A percentile compares a stretch with the other conserved stretches of the same genome.
These are phyloP conservation scores for Platyura marginata DNA, from an alignment of 1,140 invertebrate species.

Conservation along the genomic window DNA sequence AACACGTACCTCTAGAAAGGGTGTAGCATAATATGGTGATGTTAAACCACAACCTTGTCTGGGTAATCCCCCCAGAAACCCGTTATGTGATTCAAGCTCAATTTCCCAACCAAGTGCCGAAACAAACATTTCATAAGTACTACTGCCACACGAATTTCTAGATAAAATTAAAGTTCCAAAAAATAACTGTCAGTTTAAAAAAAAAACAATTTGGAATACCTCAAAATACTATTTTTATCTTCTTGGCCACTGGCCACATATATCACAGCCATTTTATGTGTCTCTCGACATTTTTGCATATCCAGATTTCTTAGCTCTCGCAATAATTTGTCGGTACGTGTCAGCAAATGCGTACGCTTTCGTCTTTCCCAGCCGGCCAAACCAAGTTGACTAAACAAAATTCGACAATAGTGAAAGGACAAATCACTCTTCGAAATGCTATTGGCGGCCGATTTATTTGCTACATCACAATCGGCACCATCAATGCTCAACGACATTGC, in stretches of 20 bases:
- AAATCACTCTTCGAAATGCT: constrained; percentile 8
- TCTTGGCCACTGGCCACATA: constrained; percentile 95
- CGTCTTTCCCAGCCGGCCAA: constrained; percentile 78
- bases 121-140: constrained; percentile 88
- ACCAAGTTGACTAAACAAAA: constrained; percentile 79
- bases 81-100: constrained; percentile 85
- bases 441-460: not conserved
- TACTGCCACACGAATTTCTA: constrained; percentile 61
- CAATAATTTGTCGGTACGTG: constrained; percentile 77
- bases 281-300: constrained; percentile 79
- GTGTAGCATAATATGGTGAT: constrained; percentile 92
- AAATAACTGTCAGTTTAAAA: not conserved
- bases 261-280: constrained; percentile 97
- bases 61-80: constrained; percentile 89
- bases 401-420: constrained; percentile 64
- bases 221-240: constrained; percentile 83
- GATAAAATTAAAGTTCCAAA: constrained; percentile 9
- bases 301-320: constrained; percentile 87
- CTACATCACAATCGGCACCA: not conserved
- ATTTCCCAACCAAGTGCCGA: constrained; percentile 90
- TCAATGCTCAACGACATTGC: constrained; percentile 1
- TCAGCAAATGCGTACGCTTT: constrained; percentile 64
- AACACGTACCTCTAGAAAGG: constrained; percentile 56
- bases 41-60: constrained; percentile 80
- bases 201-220: constrained; percentile 22